Evolutionary conservation across 2,113 vertebrate species (phyloP), one percentile per base, ranked within the genome.

Genomic region (Athene noctua): DNA sequence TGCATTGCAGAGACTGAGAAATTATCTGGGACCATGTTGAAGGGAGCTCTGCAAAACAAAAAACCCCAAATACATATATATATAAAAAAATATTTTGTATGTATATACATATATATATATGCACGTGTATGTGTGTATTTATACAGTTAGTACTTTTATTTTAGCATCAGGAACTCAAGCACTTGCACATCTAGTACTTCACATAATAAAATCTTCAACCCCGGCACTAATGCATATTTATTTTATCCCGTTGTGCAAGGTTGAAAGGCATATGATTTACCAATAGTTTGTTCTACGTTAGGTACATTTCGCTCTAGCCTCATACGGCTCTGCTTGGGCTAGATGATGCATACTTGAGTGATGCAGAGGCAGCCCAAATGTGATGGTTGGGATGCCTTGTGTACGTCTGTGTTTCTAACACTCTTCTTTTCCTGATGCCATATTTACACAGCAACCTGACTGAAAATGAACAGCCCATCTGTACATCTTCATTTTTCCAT

Each of bases 151-250:
- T 36, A 16, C 20, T 42, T 42, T 85, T 93, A 86, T 85, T 90
- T 38, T 46, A 13, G 71, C 42, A 38, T 95, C 54, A 49, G 86
- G 68, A 93, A 71, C 68, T 95, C 71, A 21, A 75, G 73, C 58
- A 72, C 47, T 97, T 84, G 68, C 47, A 88, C 74, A 83, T 93
- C 52, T 66, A 88, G 29, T 65, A 54, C 89, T 90, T 92, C 86
- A 71, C 84, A 30, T 71, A 91, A 79, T 80, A 91, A 96, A 97
- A 97, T 73, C 81, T 93, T 91, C 42, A 71, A 96, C 73, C 88
- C 61, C 15, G 40, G 42, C 57, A 46, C 70, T 97, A 97, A 97
- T 97, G 96, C 93, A 22, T 97, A 96, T 97, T 98, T 97, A 97
- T 96, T 97, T 96, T 96, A 88, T 95, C 90, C 90, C 11, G 11